phyloP scores from a whole-genome alignment of 2,113 vertebrate species.

The Rhinichthys klamathensis region DNA sequence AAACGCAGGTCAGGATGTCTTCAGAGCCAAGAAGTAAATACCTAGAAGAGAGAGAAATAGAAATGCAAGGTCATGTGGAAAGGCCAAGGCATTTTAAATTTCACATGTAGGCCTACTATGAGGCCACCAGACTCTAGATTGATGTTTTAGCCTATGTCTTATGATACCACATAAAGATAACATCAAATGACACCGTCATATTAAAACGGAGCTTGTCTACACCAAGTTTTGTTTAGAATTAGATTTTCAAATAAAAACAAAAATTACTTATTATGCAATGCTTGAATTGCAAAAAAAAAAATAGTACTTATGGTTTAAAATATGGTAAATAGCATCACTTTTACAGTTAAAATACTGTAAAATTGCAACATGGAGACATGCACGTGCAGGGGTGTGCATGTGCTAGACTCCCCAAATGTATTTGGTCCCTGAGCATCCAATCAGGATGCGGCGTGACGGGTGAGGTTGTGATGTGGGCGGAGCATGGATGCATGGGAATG shows the following conservation, averaged over 20 bases:
- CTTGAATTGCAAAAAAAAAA: not conserved
- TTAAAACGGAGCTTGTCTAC: too few species aligned
- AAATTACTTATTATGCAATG: not conserved
- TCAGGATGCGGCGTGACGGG: not conserved
- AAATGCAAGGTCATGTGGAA: not conserved
- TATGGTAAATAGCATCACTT: not conserved
- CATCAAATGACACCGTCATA: not conserved
- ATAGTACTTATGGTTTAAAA: not conserved
- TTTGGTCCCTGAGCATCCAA: constrained; percentile 13
- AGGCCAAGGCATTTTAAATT: not conserved
- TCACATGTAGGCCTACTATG: not conserved
- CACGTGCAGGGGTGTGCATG: constrained; percentile 20
- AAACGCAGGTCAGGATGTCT: not conserved
- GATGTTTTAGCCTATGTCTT: not conserved
- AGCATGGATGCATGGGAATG: constrained; percentile 38
- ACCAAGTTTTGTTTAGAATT: not conserved
- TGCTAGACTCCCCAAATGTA: not conserved
- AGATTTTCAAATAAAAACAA: not conserved
- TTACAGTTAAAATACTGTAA: not conserved
- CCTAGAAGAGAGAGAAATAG: not conserved
- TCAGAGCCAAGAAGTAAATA: not conserved
- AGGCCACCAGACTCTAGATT: not conserved
- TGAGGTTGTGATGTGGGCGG: not conserved
- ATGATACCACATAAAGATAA: not conserved
- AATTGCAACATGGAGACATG: not conserved